These are phyloP conservation scores for Papilio demoleus DNA, from an alignment of 2,888 invertebrate species.

Conservation along the genomic window DNA sequence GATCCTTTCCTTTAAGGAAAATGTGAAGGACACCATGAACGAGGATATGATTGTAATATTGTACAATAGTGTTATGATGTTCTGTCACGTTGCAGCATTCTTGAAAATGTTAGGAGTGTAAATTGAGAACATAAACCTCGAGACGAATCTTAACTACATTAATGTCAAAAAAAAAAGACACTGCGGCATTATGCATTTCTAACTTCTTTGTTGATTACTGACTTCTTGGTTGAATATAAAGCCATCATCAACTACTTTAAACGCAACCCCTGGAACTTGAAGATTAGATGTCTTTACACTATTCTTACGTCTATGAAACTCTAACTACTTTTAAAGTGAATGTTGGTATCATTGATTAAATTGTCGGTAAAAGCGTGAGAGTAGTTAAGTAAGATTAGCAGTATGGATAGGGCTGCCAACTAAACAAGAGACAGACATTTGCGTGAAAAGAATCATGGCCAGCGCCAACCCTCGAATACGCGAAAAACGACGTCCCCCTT, in stretches of 20 bases:
- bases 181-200: not conserved
- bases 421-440: not conserved
- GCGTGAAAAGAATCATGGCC: not conserved
- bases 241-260: not conserved
- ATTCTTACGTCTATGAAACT: slow-evolving; percentile 1
- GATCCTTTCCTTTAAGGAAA: slow-evolving; percentile 70
- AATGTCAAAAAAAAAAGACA: not conserved
- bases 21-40: slow-evolving; percentile 71
- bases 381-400: slow-evolving; percentile 56
- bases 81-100: slow-evolving; percentile 36
- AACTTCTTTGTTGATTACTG: not conserved
- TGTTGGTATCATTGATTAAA: slow-evolving; percentile 35
- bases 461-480: slow-evolving; percentile 28
- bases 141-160: not conserved
- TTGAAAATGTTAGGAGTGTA: not conserved
- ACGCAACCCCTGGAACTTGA: no score
- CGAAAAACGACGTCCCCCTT: not conserved
- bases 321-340: slow-evolving; percentile 7
- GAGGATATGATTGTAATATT: slow-evolving; percentile 57
- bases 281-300: not conserved
- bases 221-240: not conserved
- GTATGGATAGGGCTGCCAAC: slow-evolving; percentile 42
- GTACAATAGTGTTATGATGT: slow-evolving; percentile 51
- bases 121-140: not conserved
- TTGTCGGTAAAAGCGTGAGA: slow-evolving; percentile 47